Percentiles rank a stretch among this genome's conserved stretches.
These are phyloP conservation scores for Haliclona indistincta DNA, from an alignment of 37 sponge, comb jelly and placozoan genomes.

Conservation along the genomic window DNA sequence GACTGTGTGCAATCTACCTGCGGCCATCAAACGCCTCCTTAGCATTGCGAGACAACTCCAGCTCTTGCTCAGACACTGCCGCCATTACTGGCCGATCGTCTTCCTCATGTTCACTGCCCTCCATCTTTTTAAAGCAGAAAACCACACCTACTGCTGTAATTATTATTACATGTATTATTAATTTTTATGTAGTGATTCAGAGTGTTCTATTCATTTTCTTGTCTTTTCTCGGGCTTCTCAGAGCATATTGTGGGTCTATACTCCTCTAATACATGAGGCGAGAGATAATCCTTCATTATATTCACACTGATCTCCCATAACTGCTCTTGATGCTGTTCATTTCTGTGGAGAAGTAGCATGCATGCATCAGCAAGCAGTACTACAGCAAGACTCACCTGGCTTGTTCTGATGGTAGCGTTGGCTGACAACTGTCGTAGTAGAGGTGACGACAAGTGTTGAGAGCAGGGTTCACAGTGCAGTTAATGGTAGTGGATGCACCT, in stretches of 20 bases:
- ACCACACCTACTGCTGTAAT: too few relatives aligned
- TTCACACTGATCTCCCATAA: conserved; percentile 53
- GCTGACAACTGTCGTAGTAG: conserved; percentile 62
- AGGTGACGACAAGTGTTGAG: conserved; percentile 55
- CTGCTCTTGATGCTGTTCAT: conserved; percentile 49
- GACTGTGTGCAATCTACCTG: neutral
- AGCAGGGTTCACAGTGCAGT: conserved; percentile 74
- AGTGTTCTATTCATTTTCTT: too few relatives aligned
- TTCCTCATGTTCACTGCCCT: too few relatives aligned
- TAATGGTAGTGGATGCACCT: conserved; percentile 70
- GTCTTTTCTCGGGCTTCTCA: too few relatives aligned
- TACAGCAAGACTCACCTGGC: conserved; percentile 25
- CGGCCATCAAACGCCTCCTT: conserved; percentile 68
- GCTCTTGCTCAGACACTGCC: conserved; percentile 37
- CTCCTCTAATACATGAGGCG: conserved; percentile 43
- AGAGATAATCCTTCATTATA: conserved; percentile 37
- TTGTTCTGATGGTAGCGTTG: neutral
- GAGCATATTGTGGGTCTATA: conserved; percentile 32
- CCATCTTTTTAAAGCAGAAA: too few relatives aligned
- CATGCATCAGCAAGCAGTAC: neutral
- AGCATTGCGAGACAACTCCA: conserved; percentile 57
- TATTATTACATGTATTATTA: too few relatives aligned
- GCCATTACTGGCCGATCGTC: too few relatives aligned
- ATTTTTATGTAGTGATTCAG: too few relatives aligned
- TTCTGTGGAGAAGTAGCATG: conserved; percentile 11